Evolutionary conservation across 2,797 vertebrate species (phyloP).

Genomic region (Parambassis ranga): DNA sequence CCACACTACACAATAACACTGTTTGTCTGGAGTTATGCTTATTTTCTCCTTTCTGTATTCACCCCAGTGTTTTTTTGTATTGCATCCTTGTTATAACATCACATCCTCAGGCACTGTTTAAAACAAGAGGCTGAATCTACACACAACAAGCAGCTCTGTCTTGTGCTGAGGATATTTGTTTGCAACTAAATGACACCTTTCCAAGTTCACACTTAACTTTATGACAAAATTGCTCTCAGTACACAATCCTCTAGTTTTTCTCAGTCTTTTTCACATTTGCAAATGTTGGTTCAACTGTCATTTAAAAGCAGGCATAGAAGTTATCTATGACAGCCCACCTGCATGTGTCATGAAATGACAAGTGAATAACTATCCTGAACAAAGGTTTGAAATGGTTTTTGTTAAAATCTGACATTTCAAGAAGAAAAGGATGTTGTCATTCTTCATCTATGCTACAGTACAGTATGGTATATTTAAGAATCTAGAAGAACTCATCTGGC

Average conservation of each 20-base stretch:
- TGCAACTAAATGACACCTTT: no score
- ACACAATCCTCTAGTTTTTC: no score
- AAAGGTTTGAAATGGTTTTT: not conserved
- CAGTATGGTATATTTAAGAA: not conserved
- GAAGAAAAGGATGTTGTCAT: not conserved
- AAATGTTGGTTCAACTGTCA: no score
- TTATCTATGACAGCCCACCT: no score
- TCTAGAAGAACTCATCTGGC: not conserved
- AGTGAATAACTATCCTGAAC: no score
- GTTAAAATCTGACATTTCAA: not conserved
- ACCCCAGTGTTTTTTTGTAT: constrained; percentile 28
- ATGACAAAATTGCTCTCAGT: no score
- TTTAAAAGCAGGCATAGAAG: no score
- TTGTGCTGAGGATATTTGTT: not conserved
- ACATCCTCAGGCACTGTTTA: constrained; percentile 6
- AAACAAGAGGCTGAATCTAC: constrained; percentile 7
- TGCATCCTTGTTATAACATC: constrained; percentile 32
- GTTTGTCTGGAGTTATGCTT: constrained; percentile 37
- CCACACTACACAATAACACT: constrained; percentile 21
- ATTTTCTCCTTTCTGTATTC: constrained; percentile 54
- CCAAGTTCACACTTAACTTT: no score
- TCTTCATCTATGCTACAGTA: not conserved
- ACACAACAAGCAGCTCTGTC: not conserved
- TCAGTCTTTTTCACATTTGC: no score
- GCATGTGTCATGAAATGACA: no score